These are phyloP conservation scores for Hippolais icterina DNA, from an alignment of 2,113 vertebrate species.

Conservation along the genomic window DNA sequence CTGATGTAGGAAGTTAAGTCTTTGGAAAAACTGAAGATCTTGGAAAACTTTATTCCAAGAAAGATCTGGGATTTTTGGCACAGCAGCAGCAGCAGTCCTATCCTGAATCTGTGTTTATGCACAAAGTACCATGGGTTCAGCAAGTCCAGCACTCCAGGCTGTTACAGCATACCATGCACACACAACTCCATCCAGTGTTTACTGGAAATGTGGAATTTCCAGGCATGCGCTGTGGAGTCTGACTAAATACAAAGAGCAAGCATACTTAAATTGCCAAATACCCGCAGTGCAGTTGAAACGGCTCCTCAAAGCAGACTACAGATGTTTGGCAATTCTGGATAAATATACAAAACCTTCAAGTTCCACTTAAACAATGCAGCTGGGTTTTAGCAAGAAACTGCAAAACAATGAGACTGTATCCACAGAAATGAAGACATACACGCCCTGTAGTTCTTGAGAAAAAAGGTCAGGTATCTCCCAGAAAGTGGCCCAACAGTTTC, in stretches of 20 bases:
- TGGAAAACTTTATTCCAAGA: constrained; percentile 17
- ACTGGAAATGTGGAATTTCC: neutral
- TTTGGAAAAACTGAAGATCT: constrained; percentile 33
- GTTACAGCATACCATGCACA: neutral
- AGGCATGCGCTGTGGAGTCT: neutral
- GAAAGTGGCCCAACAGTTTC: neutral
- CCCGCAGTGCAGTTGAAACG: neutral
- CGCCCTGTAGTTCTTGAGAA: neutral
- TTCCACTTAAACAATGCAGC: neutral
- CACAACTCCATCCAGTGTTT: constrained; percentile 11
- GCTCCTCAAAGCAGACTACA: neutral
- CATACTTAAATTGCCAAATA: neutral
- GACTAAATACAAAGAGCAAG: neutral
- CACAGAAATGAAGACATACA: neutral
- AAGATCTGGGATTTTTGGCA: neutral
- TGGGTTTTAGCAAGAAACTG: neutral
- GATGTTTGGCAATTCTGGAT: neutral
- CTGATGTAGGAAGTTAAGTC: neutral
- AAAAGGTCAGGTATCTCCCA: neutral
- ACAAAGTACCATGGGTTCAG: neutral
- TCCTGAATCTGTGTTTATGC: constrained; percentile 34
- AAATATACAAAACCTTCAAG: neutral
- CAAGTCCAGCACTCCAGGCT: neutral
- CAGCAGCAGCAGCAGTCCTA: neutral
- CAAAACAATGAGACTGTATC: neutral